Evolutionary conservation across 2,113 vertebrate species (phyloP).

Genomic region (Hyperopisus bebe): DNA sequence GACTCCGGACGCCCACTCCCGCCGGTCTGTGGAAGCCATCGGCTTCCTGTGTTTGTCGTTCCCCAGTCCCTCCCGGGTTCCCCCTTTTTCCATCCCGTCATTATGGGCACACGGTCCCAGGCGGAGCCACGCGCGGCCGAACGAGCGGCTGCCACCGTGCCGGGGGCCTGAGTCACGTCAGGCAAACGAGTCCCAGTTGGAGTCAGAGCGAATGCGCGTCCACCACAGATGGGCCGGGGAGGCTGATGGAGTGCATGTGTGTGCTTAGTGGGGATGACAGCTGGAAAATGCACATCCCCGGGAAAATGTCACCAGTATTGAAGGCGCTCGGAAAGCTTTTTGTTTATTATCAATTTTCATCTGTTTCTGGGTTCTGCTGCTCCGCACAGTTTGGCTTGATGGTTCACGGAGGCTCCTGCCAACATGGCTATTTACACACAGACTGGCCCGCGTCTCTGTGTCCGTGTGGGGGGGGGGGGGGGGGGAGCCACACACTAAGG

Average conservation of each 20-base stretch:
- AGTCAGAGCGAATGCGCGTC: neutral
- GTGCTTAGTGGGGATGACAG: neutral
- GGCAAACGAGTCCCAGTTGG: neutral
- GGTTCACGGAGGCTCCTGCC: neutral
- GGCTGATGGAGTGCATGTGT: slow-evolving; percentile 3
- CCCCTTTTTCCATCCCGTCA: slow-evolving; percentile 8
- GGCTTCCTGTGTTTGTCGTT: slow-evolving; percentile 52
- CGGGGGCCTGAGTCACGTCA: neutral
- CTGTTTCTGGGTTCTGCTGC: neutral
- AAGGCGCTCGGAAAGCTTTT: neutral
- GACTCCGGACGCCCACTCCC: slow-evolving; percentile 32
- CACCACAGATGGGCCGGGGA: neutral
- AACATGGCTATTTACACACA: neutral
- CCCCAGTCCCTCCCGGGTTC: slow-evolving; percentile 32
- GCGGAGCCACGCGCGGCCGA: neutral
- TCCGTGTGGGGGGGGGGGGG: neutral
- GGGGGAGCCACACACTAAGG: neutral
- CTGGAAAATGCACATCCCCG: neutral
- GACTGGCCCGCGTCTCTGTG: neutral
- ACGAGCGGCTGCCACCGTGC: neutral
- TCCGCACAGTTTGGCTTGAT: neutral
- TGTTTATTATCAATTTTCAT: neutral
- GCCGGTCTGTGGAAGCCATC: slow-evolving; percentile 35
- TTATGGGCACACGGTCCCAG: neutral
- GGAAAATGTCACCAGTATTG: neutral